These are phyloP conservation scores for Parauchenoglanis ngamensis DNA, from an alignment of 2,797 vertebrate genomes.

Conservation along the genomic window DNA sequence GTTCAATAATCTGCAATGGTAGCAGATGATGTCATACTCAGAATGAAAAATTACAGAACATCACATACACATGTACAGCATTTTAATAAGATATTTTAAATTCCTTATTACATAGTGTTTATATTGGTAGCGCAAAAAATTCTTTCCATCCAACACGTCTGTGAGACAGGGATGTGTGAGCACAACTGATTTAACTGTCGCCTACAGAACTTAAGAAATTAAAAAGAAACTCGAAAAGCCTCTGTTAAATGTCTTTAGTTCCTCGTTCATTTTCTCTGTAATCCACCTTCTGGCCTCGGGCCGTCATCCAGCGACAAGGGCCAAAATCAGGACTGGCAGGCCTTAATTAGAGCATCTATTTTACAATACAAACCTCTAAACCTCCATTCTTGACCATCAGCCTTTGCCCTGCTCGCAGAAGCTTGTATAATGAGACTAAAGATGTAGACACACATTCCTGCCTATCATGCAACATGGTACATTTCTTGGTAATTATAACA, in stretches of 20 bases:
- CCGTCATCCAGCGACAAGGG: conserved; percentile 53
- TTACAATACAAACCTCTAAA: conserved; percentile 47
- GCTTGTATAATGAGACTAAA: conserved; percentile 24
- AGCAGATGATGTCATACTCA: background rate
- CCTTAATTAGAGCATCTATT: conserved; percentile 61
- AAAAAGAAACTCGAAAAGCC: conserved; percentile 57
- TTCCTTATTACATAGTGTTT: background rate
- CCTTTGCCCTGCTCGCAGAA: conserved; percentile 34
- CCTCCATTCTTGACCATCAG: conserved; percentile 51
- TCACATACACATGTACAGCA: background rate
- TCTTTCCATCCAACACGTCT: background rate
- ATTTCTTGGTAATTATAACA: conserved; percentile 72
- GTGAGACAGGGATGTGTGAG: background rate
- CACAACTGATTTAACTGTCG: conserved; percentile 58
- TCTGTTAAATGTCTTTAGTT: conserved; percentile 62
- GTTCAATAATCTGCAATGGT: background rate
- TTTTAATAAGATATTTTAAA: background rate
- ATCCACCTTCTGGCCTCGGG: conserved; percentile 58
- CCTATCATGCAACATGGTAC: conserved; percentile 55
- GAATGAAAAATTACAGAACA: background rate
- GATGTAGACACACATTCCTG: conserved; percentile 27
- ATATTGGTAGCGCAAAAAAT: background rate
- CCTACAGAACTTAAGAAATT: conserved; percentile 69
- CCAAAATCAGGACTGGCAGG: conserved; percentile 61
- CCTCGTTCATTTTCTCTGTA: conserved; percentile 58